Base-by-base conservation (phyloP, 2,888 invertebrate genomes). In the Drosophila anomelani region DNA sequence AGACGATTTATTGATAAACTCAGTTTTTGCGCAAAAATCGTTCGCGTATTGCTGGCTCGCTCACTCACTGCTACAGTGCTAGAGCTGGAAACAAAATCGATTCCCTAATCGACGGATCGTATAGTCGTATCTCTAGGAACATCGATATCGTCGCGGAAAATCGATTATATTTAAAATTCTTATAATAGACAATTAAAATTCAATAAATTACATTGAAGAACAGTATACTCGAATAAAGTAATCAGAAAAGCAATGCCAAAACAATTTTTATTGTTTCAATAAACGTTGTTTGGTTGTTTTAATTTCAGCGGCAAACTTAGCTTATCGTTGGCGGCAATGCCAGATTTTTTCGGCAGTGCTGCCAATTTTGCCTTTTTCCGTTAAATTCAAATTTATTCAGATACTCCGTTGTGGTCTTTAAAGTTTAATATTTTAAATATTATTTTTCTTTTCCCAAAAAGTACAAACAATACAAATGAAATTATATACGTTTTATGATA, bases 11-110 rank as follows among this genome's bases (percentile, higher is more conserved):
- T 82, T 82, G 87, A 84, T 81, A 85, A 87, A 64, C 53, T 80
- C 69, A 71, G 66, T 82, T 88, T 88, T 85, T 83, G 88, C 83
- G 83, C 86, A 88, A 83, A 88, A 88, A 88, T 85, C 69, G 57
- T 58, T 58, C 76, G 74, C 78, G 81, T 87, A 82, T 85, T 85
- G 87, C 87, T 86, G 72, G 68, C 81, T 82, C 85, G 81, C 81
- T 82, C 82, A 78, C 88, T 87, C 86, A 29, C 36, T 59, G 49
- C 49, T 34, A 51, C 49, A 51, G 49, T 43, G 43, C 20, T 34
- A 51, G 51, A 51, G 51, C 51, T 34, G 51, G 51, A 20, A 13
- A 8, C 20, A 49, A 49, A 49, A 32, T 32, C 49, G 49, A 49
- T 49, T 17, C n/a, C 32, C 32, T 17, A 32, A 4, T 34, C 49